Conservation (phyloP, 2,113 vertebrate genomes). For the Australoheros scitulus region DNA sequence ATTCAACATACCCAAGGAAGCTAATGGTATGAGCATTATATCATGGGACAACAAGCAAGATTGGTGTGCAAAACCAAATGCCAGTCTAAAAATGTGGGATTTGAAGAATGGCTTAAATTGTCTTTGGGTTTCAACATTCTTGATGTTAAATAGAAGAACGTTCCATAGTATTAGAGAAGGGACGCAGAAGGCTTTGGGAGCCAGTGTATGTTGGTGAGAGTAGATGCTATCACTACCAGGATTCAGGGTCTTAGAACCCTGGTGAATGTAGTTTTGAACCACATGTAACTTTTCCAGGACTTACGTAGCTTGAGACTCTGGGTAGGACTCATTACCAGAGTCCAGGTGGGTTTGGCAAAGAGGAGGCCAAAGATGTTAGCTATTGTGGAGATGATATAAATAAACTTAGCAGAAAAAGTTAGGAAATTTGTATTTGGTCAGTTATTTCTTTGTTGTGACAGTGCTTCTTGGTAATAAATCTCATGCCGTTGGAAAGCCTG, state of each 20-base stretch:
- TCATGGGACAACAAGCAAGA: accelerated
- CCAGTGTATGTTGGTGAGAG: background rate
- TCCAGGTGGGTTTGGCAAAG: background rate
- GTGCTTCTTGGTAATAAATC: no score
- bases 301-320: background rate
- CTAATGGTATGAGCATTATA: background rate
- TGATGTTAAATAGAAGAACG: background rate
- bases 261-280: background rate
- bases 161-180: accelerated
- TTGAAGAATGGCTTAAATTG: background rate
- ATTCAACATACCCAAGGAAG: background rate
- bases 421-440: no score
- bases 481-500: no score
- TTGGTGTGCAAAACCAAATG: accelerated
- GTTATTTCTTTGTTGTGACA: no score
- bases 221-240: background rate
- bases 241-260: no score
- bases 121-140: background rate
- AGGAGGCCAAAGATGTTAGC: background rate
- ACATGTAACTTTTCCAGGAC: background rate
- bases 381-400: background rate
- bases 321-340: background rate
- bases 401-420: no score
- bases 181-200: background rate
- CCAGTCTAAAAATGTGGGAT: background rate